Percentiles rank a stretch among this genome's conserved stretches.
Evolutionary conservation across 2,888 invertebrate species (phyloP).

Genomic region (Cephus rjabovi): DNA sequence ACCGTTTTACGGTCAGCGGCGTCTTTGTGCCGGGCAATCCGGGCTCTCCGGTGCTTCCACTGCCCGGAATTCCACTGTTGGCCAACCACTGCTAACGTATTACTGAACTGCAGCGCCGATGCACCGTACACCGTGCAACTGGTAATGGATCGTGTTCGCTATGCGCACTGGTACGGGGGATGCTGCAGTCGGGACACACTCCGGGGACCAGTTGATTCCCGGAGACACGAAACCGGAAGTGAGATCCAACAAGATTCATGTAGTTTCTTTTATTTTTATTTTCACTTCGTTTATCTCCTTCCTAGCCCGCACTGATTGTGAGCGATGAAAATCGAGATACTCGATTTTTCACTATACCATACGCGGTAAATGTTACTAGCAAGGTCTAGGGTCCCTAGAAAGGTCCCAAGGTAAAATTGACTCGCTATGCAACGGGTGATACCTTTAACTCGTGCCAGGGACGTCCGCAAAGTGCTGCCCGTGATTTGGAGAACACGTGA

Average conservation of each 20-base stretch:
- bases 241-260: not conserved
- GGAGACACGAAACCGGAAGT: not conserved
- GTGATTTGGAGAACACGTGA: no score
- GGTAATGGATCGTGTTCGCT: not conserved
- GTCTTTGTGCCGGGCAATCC: slow-evolving; percentile 7
- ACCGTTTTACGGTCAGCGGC: slow-evolving; percentile 27
- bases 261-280: no score
- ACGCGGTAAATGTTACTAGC: not conserved
- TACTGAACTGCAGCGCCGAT: not conserved
- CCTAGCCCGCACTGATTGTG: not conserved
- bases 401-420: not conserved
- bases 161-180: not conserved
- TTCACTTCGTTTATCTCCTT: not conserved
- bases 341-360: not conserved
- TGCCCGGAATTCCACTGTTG: not conserved
- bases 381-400: not conserved
- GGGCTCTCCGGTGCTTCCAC: not conserved
- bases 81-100: not conserved
- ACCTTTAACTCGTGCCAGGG: not conserved
- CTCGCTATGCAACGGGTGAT: not conserved
- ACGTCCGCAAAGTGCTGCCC: no score
- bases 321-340: not conserved
- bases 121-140: not conserved
- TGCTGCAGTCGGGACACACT: not conserved
- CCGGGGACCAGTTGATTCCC: not conserved